Conservation (phyloP, 1,140 invertebrate species). For the Bacillus rossius region DNA sequence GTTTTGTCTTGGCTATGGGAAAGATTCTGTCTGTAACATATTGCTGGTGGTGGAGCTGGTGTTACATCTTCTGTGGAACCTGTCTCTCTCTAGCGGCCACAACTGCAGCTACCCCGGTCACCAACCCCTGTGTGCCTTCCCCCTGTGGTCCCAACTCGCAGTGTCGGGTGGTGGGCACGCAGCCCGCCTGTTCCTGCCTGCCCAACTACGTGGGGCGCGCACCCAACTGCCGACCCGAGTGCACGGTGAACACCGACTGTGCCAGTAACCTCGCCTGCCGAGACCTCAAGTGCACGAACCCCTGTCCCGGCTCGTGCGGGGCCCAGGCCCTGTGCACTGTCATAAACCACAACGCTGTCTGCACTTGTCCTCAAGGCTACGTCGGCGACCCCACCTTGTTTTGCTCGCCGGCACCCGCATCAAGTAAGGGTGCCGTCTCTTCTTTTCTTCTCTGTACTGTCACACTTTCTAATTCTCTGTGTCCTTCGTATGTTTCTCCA, state of each 20-base stretch:
- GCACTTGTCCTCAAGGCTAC: constrained; percentile 64
- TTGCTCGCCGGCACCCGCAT: constrained; percentile 46
- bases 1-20: no score
- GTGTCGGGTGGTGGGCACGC: constrained; percentile 61
- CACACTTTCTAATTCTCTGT: constrained; percentile 23
- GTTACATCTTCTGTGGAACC: constrained; percentile 9
- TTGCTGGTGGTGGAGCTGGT: no score
- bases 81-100: constrained; percentile 1
- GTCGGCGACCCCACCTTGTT: constrained; percentile 67
- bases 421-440: constrained; percentile 35
- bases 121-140: constrained; percentile 63
- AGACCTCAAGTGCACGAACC: constrained; percentile 72
- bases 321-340: constrained; percentile 64
- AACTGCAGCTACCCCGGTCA: constrained; percentile 17
- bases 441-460: constrained; percentile 20
- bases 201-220: constrained; percentile 67
- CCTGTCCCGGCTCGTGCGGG: constrained; percentile 73
- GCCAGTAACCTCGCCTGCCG: constrained; percentile 65
- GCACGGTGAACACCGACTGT: constrained; percentile 68
- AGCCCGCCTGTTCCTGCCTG: constrained; percentile 69
- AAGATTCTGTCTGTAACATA: no score
- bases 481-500: neutral
- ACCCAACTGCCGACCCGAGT: constrained; percentile 74
- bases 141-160: constrained; percentile 74
- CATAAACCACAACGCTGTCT: constrained; percentile 69